A percentile compares a stretch with the other conserved stretches of the same genome.
These are phyloP conservation scores for Tragelaphus strepsiceros DNA, from an alignment of 2,113 vertebrate genomes.

Conservation along the genomic window DNA sequence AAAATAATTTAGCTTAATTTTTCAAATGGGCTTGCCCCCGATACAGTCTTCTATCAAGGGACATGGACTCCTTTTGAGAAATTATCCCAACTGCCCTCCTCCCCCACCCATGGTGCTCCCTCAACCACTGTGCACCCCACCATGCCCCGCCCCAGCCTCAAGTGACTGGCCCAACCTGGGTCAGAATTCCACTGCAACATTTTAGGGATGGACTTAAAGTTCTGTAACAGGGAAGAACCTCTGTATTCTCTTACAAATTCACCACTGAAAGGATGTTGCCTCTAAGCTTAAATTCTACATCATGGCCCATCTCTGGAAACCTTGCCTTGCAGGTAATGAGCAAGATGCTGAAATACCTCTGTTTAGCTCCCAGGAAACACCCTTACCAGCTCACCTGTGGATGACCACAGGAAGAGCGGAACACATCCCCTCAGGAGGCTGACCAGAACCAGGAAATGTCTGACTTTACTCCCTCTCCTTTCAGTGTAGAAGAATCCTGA, in stretches of 20 bases:
- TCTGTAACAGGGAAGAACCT: neutral
- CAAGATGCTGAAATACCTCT: neutral
- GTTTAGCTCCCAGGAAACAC: neutral
- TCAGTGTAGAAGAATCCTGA: neutral
- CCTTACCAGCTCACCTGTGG: neutral
- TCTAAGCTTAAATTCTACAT: neutral
- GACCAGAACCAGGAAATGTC: neutral
- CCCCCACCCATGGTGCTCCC: fast-evolving
- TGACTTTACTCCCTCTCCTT: neutral
- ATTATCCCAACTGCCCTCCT: neutral
- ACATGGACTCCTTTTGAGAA: neutral
- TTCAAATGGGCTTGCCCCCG: neutral
- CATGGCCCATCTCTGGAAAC: neutral
- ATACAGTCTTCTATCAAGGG: fast-evolving
- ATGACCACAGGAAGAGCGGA: neutral
- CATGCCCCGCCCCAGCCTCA: neutral
- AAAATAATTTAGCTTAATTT: neutral
- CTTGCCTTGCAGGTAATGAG: neutral
- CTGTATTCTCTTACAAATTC: neutral
- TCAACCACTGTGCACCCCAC: fast-evolving
- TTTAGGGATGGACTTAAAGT: neutral
- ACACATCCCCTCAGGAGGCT: neutral
- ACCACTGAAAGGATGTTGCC: neutral
- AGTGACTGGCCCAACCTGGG: neutral
- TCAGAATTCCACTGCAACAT: neutral